Conservation (phyloP, 2,888 invertebrate genomes). For the Nysson spinosus region DNA sequence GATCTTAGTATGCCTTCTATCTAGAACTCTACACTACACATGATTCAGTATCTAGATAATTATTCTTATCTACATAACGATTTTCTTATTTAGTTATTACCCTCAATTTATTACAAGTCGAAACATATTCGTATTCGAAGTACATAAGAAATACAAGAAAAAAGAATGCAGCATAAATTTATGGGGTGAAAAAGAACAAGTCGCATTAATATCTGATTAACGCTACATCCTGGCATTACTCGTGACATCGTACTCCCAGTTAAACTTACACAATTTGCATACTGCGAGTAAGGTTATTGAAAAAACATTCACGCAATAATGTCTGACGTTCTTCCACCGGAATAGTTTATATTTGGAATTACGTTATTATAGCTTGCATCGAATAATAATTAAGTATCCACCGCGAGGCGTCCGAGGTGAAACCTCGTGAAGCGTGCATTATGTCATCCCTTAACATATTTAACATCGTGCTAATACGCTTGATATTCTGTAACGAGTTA, state of each 20-base stretch:
- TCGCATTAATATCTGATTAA: no score
- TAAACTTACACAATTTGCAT: neutral
- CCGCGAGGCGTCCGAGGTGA: no score
- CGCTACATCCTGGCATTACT: neutral
- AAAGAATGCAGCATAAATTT: no score
- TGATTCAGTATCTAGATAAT: no score
- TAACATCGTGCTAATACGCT: constrained; percentile 28
- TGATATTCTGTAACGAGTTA: constrained; percentile 32
- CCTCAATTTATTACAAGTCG: no score
- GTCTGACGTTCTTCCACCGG: neutral
- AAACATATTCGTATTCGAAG: no score
- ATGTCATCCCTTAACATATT: neutral
- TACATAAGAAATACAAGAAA: no score
- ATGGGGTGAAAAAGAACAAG: no score
- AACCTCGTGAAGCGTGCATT: neutral
- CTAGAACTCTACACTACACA: no score
- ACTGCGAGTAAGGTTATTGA: neutral
- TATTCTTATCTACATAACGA: no score
- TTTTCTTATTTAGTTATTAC: no score
- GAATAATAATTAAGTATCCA: constrained; percentile 3
- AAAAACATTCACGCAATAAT: neutral
- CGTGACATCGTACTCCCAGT: neutral
- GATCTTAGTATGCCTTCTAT: no score
- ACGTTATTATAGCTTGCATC: neutral
- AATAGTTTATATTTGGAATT: neutral